Evolutionary conservation across 2,113 vertebrate species (phyloP), one percentile per base, ranked within the genome.

Genomic region (Heterotilapia buettikoferi): DNA sequence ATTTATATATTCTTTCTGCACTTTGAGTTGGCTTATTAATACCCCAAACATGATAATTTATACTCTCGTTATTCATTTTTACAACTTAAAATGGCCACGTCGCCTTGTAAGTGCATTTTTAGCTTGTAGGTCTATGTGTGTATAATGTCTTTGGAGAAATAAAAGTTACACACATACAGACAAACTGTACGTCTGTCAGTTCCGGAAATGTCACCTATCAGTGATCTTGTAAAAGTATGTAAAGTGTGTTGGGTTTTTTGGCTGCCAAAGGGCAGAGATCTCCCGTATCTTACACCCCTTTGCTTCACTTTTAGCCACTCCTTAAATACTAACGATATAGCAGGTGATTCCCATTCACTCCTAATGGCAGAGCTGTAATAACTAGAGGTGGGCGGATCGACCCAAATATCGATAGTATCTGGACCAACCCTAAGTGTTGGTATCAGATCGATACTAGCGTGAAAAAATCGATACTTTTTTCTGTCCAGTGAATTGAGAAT

Each of bases 391-490:
- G 33, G 61, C 33, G 61, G 33, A 68, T 68, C 33, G 33, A 38
- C 61, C 33, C 19, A 68, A 68, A 13, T 38, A 38, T 68, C 61
- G 4, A 21, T 68, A 68, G 61, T 0, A 68, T 66, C 33, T 38
- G 19, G 0, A 66, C 33, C 33, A 38, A 21, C 61, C 19, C 33
- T 13, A 13, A n/a, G 11, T 38, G 19, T 66, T 66, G 19, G 33
- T 38, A 21, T 66, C 61, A n/a, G 61, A 66, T 0, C 0, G 10
- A 66, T 0, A 38, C 61, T 66, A 38, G 33, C 33, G 3, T 66
- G 31, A 66, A 66, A 66, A 38, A 10, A 3, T 3, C 33, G 3
- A 66, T 66, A 66, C 18, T 2, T 13, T 66, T 1, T 66, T 66
- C 10, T 38, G 33, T 38, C 10, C 61, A 2, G 19, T 66, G 33